Evolutionary conservation across 1,140 invertebrate species (phyloP).

Genomic region (Drosophila nasuta): DNA sequence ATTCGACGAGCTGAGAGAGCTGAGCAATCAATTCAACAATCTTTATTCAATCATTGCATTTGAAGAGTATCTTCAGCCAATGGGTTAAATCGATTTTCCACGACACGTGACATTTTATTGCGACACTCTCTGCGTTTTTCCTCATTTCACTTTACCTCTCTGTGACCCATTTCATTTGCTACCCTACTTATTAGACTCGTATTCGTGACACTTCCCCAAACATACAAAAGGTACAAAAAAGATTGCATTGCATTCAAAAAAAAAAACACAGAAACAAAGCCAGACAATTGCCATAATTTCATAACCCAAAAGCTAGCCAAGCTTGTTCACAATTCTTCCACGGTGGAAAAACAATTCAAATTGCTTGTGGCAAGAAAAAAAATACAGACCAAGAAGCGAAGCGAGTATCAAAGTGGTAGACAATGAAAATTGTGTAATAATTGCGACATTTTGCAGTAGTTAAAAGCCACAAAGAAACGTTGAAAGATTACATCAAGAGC

Average conservation of each 20-base stretch:
- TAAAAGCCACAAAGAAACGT: slow-evolving; percentile 55
- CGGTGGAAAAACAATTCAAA: slow-evolving; percentile 60
- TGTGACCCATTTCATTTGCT: slow-evolving; percentile 52
- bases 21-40: slow-evolving; percentile 31
- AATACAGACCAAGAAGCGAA: slow-evolving; percentile 1
- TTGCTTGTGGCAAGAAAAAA: slow-evolving; percentile 55
- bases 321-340: slow-evolving; percentile 65
- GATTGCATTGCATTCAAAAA: slow-evolving; percentile 43
- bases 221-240: slow-evolving; percentile 30
- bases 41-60: slow-evolving; percentile 11
- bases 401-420: slow-evolving; percentile 24
- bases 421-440: slow-evolving; percentile 76
- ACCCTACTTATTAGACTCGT: slow-evolving; percentile 28
- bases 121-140: slow-evolving; percentile 19
- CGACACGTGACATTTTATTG: slow-evolving; percentile 45
- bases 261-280: slow-evolving; percentile 22
- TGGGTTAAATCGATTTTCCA: slow-evolving; percentile 53
- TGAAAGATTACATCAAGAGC: slow-evolving; percentile 32
- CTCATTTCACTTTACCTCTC: slow-evolving; percentile 7
- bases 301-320: slow-evolving; percentile 62
- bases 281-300: slow-evolving; percentile 76
- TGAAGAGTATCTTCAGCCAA: background rate
- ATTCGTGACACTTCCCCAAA: slow-evolving; percentile 54
- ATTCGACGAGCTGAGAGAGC: background rate
- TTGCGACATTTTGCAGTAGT: slow-evolving; percentile 68